Base-by-base conservation (phyloP, 2,888 invertebrate genomes). In the Alloplasta piceator region DNA sequence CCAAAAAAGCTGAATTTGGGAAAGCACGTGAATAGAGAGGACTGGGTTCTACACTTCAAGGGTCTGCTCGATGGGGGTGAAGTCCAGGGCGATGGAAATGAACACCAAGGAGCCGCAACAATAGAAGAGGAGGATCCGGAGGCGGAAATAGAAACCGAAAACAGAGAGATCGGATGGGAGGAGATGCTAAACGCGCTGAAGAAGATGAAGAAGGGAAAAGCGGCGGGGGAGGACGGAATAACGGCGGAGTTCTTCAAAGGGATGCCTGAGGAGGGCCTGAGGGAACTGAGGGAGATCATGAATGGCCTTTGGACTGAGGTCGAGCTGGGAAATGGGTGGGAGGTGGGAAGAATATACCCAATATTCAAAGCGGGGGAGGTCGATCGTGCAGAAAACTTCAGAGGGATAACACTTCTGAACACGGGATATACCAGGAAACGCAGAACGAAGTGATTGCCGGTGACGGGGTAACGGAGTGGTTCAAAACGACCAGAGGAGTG, bases 401-500 rank as follows among this genome's bases (percentile, higher is more conserved):
- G 43, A 4, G 43, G 5, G 10, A 43, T 43, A 1, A 43, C 43
- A 10, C 43, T 43, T n/a, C n/a, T n/a, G n/a, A n/a, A n/a, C n/a
- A n/a, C n/a, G n/a, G 14, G 14, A 71, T 80, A 4, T 85, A 83
- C 50, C 9, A 26, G 12, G 70, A 68, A 5, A 60, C 82, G 4
- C 38, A 16, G 4, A 82, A 80, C 10, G 73, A 74, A 26, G 75
- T 83, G 0, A 82, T 70, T 6, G 48, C 80, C 39, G 50, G 58
- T 6, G 48, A 73, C 4, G 74, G 55, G 5, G 26, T 66, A 6
- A 60, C 79, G 12, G 46, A 78, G 7, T 36, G 14, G 7, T 84
- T 82, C 56, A n/a, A 75, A 74, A 82, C 79, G 6, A 5, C 3
- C 0, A 61, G 58, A 16, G 82, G 74, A 38, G 79, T 83, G 9